Evolutionary conservation across 2,113 vertebrate genomes (phyloP), one percentile per base, ranked within the genome.

Genomic region (Erythrocercus mccallii): DNA sequence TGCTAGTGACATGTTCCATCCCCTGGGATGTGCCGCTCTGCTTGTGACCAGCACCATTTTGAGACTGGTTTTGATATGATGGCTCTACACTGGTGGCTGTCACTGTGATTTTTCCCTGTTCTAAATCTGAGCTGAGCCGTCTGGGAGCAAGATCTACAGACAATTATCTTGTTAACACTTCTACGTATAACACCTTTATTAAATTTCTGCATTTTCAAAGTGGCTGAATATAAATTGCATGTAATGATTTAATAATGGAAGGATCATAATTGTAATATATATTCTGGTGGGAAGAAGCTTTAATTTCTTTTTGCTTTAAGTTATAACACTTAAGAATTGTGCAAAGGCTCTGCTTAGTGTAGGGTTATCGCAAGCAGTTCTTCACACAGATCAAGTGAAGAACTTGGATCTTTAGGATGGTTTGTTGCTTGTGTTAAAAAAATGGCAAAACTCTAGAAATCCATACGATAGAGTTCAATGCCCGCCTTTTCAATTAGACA

Each of bases 1-100:
- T 53, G n/a, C 14, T 30, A 11, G 66, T 42, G 58, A 8, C 30
- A 2, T 20, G 11, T 57, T 13, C 65, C 5, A 0, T 86, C 45
- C 25, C 5, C 30, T 47, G 45, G 64, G 18, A 28, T 12, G 1
- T 30, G 15, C 42, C 2, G 6, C 50, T 4, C 10, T 80, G n/a
- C 61, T 61, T 60, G 27, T 10, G 3, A 28, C 0, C 1, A 37
- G 42, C 38, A 17, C 17, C 0, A 1, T 1, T 92, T 80, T 47
- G 1, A 81, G 40, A 35, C 21, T 1, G 2, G 4, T 88, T 88
- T 65, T 1, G 20, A 45, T 54, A 42, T 0, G 8, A 31, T n/a
- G 40, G 28, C 37, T 81, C 30, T 25, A 25, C 0, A 1, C 20
- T 0, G 0, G n/a, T 4, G 7, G 37, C 83, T 0, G 1, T 77